Conservation (phyloP, 2,113 vertebrate genomes). For the Melanocharis versteri region DNA sequence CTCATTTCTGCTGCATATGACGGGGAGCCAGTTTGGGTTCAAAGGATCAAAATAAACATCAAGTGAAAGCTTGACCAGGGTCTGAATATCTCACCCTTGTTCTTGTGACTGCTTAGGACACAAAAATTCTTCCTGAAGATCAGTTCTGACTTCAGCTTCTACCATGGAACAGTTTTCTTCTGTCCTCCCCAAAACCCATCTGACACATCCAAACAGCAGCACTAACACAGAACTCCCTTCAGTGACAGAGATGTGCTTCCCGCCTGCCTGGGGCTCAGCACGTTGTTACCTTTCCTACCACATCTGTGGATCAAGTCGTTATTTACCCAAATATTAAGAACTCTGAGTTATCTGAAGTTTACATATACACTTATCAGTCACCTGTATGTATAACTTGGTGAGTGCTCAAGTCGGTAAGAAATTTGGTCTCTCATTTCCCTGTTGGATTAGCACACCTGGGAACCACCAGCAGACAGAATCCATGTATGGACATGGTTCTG, state of each 20-base stretch:
- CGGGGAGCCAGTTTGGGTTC: not conserved
- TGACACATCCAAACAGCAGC: not conserved
- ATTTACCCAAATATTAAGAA: not conserved
- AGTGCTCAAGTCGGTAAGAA: not conserved
- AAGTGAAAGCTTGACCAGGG: no score
- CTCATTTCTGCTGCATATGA: not conserved
- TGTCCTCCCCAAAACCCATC: not conserved
- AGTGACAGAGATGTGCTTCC: not conserved
- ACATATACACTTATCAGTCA: not conserved
- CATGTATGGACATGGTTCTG: not conserved
- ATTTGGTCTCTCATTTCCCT: not conserved
- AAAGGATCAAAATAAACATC: not conserved
- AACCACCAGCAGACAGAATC: not conserved
- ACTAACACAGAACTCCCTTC: not conserved
- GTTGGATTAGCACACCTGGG: not conserved
- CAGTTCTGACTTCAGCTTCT: not conserved
- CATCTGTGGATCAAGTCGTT: not conserved
- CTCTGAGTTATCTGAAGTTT: not conserved
- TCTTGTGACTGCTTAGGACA: not conserved
- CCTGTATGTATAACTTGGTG: not conserved
- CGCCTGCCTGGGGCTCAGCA: not conserved
- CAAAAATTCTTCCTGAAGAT: not conserved
- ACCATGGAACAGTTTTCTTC: not conserved
- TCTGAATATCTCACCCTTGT: not conserved
- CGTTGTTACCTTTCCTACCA: not conserved